Percentiles rank a stretch among this genome's conserved stretches.
Conservation (phyloP, 2,797 vertebrate genomes). For the Enteromius thamalakanensis region DNA sequence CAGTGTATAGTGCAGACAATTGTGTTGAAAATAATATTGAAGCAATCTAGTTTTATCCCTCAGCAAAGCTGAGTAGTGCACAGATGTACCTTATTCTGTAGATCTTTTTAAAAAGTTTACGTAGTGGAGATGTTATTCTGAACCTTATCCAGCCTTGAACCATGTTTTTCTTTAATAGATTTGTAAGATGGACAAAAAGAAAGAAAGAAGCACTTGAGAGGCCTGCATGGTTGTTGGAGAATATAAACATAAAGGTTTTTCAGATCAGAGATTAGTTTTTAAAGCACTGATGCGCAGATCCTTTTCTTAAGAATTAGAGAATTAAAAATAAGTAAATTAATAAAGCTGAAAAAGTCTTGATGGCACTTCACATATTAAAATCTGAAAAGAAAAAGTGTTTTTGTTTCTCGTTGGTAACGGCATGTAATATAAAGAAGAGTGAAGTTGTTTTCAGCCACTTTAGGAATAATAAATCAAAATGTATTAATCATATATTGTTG, state of each 20-base stretch:
- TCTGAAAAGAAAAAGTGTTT: too few species aligned
- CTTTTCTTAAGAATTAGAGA: not conserved
- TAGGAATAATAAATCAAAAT: not conserved
- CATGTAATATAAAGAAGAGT: not conserved
- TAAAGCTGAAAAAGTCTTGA: not conserved
- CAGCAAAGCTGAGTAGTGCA: not conserved
- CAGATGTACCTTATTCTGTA: not conserved
- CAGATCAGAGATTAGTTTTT: not conserved
- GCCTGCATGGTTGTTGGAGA: not conserved
- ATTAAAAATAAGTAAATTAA: not conserved
- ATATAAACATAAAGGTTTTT: not conserved
- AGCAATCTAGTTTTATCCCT: not conserved
- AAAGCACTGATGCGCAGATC: not conserved
- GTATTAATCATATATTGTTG: not conserved
- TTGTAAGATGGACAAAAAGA: not conserved
- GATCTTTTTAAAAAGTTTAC: not conserved
- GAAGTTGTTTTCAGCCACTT: not conserved
- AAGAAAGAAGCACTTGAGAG: slow-evolving; percentile 7
- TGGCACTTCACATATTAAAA: not conserved
- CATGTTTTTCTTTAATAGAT: not conserved
- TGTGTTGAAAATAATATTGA: not conserved
- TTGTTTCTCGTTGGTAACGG: not conserved
- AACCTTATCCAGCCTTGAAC: not conserved
- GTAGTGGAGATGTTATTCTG: not conserved
- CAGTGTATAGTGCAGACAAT: not conserved